Evolutionary conservation across 2,113 vertebrate genomes (phyloP).

Genomic region (Antechinus flavipes): DNA sequence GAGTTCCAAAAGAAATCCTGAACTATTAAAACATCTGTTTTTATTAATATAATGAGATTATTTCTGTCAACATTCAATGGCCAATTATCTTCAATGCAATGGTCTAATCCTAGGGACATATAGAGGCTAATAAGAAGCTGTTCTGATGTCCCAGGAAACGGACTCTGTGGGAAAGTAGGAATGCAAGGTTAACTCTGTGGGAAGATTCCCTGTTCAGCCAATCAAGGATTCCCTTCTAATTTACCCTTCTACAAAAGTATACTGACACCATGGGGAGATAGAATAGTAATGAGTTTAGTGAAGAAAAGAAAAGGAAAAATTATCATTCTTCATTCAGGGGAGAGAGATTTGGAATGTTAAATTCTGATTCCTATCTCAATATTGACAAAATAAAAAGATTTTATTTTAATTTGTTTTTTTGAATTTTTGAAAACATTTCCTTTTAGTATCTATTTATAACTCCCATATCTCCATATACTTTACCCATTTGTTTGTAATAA

Average conservation of each 20-base stretch:
- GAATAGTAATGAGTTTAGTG: neutral
- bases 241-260: neutral
- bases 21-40: too few relatives aligned
- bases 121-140: too few relatives aligned
- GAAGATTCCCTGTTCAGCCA: neutral
- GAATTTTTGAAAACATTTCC: neutral
- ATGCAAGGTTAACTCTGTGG: too few relatives aligned
- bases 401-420: conserved; percentile 25
- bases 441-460: too few relatives aligned
- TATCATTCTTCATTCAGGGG: neutral
- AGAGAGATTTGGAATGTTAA: neutral
- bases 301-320: neutral
- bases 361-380: neutral
- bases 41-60: too few relatives aligned
- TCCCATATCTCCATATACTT: too few relatives aligned
- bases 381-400: neutral
- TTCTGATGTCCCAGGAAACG: too few relatives aligned
- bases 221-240: neutral
- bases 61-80: too few relatives aligned
- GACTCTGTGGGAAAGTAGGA: too few relatives aligned
- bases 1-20: too few relatives aligned
- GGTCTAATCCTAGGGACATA: too few relatives aligned
- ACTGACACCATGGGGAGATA: neutral
- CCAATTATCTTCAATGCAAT: too few relatives aligned
- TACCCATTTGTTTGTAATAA: neutral